These are phyloP conservation scores for Cataglyphis cursor DNA, from an alignment of 2,888 invertebrate genomes.

Conservation along the genomic window DNA sequence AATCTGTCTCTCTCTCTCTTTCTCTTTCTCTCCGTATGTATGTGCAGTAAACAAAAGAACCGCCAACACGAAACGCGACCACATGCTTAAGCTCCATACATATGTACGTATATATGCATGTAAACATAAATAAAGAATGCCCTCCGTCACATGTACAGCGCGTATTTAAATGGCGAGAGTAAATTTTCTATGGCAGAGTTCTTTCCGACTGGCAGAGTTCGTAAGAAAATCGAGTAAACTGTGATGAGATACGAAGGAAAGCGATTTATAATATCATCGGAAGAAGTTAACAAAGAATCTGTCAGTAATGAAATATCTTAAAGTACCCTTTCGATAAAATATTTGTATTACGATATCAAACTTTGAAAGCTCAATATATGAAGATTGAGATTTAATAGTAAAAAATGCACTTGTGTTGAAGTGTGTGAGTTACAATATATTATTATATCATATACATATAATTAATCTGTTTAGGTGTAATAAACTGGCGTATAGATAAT, in stretches of 20 bases:
- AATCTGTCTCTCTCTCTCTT: not conserved
- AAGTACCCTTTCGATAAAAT: not conserved
- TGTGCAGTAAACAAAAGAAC: not conserved
- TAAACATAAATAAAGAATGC: not conserved
- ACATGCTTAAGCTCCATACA: not conserved
- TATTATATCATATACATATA: not conserved
- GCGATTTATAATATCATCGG: not conserved
- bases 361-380: not conserved
- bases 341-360: not conserved
- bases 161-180: constrained; percentile 11
- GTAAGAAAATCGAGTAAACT: constrained; percentile 15
- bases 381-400: not conserved
- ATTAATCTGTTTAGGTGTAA: not conserved
- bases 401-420: not conserved
- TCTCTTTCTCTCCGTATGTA: not conserved
- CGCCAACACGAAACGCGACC: not conserved
- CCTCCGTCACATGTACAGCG: not conserved
- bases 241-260: not conserved
- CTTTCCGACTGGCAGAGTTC: not conserved
- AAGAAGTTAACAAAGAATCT: constrained; percentile 4
- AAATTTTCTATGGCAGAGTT: constrained; percentile 9
- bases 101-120: not conserved
- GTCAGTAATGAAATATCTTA: not conserved
- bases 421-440: not conserved
- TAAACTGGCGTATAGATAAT: not conserved